phyloP scores from a whole-genome alignment of 2,113 vertebrate genomes.

The western clawed frog (Xenopus tropicalis) region DNA sequence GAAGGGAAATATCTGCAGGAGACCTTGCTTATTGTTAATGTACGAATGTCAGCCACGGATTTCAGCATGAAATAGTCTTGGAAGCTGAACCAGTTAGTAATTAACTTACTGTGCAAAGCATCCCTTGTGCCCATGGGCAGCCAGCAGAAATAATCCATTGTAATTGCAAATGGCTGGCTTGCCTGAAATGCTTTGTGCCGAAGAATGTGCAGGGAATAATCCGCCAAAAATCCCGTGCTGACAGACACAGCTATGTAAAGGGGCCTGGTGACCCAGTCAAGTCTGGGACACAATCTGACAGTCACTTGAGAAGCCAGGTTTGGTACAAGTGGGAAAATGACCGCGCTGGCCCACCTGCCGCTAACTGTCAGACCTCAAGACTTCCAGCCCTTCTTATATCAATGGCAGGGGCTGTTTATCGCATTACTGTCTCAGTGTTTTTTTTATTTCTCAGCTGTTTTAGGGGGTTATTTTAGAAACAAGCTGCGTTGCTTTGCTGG shows the following conservation, averaged over 20 bases:
- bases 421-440: constrained; percentile 58
- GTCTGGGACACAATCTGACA: constrained; percentile 64
- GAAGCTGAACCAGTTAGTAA: constrained; percentile 8
- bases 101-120: constrained; percentile 17
- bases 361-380: constrained; percentile 46
- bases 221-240: constrained; percentile 65
- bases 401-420: constrained; percentile 54
- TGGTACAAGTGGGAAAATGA: constrained; percentile 56
- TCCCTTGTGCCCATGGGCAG: constrained; percentile 44
- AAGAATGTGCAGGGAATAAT: constrained; percentile 73
- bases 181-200: constrained; percentile 67
- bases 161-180: constrained; percentile 56
- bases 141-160: constrained; percentile 51
- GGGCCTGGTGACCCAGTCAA: constrained; percentile 61
- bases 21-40: constrained; percentile 26
- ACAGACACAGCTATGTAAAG: constrained; percentile 74
- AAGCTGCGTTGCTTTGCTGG: constrained; percentile 53
- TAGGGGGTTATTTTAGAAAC: constrained; percentile 62
- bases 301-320: constrained; percentile 62
- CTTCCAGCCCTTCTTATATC: constrained; percentile 27
- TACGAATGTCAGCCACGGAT: constrained; percentile 31
- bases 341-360: constrained; percentile 57
- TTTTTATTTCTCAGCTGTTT: constrained; percentile 63
- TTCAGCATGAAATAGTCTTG: constrained; percentile 23
- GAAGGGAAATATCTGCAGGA: background rate